Evolutionary conservation across 2,797 vertebrate genomes (phyloP).

Genomic region (Myiotriccus ornatus): DNA sequence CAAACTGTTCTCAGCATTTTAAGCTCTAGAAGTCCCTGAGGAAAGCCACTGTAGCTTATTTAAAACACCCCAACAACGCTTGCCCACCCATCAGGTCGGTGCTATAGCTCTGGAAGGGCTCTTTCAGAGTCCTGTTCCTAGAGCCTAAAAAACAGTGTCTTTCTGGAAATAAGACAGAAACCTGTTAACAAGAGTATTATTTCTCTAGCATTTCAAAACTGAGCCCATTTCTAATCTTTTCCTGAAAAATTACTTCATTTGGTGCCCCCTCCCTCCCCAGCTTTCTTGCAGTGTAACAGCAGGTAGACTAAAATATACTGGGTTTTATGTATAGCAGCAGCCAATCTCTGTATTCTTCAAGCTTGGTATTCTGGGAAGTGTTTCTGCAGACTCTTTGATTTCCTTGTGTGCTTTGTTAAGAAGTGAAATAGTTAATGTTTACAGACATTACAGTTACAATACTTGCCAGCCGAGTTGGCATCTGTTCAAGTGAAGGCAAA

Average conservation of each 20-base stretch:
- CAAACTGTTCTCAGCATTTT: background rate
- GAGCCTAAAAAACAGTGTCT: background rate
- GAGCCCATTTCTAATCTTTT: background rate
- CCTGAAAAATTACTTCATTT: background rate
- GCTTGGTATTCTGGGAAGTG: background rate
- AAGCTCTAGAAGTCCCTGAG: background rate
- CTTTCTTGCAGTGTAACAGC: background rate
- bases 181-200: background rate
- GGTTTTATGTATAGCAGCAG: background rate
- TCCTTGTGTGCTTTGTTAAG: background rate
- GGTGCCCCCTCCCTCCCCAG: background rate
- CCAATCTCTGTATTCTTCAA: background rate
- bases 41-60: background rate
- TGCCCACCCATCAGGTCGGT: background rate
- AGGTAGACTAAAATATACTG: background rate
- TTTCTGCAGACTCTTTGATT: background rate
- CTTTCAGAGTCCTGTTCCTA: background rate
- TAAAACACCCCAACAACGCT: background rate
- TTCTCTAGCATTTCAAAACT: background rate
- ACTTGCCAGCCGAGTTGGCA: background rate
- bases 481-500: background rate
- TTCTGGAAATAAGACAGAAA: background rate
- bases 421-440: conserved; percentile 7
- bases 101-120: background rate
- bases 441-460: background rate